Conservation (phyloP, 2,888 invertebrate species). For the Antitype chi region DNA sequence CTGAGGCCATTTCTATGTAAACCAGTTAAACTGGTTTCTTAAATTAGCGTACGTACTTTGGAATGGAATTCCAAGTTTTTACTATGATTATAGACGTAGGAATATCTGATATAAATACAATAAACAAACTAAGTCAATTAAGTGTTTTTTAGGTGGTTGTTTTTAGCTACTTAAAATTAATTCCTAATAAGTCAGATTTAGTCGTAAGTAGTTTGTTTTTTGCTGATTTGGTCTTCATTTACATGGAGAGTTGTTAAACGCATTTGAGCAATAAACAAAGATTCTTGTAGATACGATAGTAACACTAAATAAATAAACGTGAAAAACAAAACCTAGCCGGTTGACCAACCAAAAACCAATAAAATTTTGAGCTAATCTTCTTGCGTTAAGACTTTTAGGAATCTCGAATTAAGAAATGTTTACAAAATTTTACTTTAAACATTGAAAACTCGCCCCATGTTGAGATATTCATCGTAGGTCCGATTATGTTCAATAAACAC, state of each 20-base stretch:
- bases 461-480: background rate
- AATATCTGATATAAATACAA: background rate
- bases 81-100: constrained; percentile 4
- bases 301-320: background rate
- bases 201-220: background rate
- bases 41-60: background rate
- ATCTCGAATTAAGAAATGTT: background rate
- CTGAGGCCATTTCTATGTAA: background rate
- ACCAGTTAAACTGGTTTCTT: constrained; percentile 28
- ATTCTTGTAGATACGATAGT: background rate
- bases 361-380: too few relatives aligned
- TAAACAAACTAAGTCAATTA: background rate
- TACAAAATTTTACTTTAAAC: background rate
- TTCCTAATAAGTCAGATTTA: background rate
- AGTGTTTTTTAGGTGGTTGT: background rate
- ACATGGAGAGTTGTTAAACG: background rate
- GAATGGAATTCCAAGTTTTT: constrained; percentile 21
- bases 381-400: background rate
- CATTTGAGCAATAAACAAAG: background rate
- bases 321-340: background rate
- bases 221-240: background rate
- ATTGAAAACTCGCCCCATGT: background rate
- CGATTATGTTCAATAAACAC: background rate
- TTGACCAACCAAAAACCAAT: too few relatives aligned
- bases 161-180: background rate